Base-by-base conservation (phyloP, 2,888 invertebrate genomes). In the Seira musarum region DNA sequence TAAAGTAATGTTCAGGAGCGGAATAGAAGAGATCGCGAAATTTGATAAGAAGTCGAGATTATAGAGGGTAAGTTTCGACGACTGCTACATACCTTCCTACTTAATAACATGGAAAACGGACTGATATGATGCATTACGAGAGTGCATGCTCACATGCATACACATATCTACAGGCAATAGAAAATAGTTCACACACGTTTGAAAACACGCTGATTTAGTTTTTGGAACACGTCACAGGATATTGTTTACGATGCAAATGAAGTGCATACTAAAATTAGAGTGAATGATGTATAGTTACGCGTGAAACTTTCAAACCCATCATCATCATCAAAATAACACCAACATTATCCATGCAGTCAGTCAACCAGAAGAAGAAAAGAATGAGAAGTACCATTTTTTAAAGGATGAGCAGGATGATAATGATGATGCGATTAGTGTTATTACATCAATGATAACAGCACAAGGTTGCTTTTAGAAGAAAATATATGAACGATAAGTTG, bases 361-460 rank as follows among this genome's bases (percentile, higher is more conserved):
- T n/a, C 30, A 30, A 67, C 15, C 73, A 53, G 57, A 73, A 25
- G n/a, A 40, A 17, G 64, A 25, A 10, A 19, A 40, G 21, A 66
- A 19, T 40, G 30, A 66, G 60, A 60, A 60, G 60, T 60, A 64
- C 10, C 25, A 64, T 25, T 25, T 30, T 64, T 2, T n/a, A 63
- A 8, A 66, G 66, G 66, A 35, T 30, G 64, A 64, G 30, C 21
- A 66, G 66, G 66, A 66, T 25, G 66, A 66, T 66, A 66, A 60
- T 60, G 60, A 60, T 35, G 66, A 75, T 75, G 66, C 75, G 68
- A 75, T 75, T 75, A 75, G 75, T 75, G 75, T 75, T 75, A 75
- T 68, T 75, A 75, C 75, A 75, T 35, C 10, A 61, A 75, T 75
- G 75, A 67, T 75, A 75, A 75, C 75, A 68, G 22, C 60, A 21